Evolutionary conservation across 2,888 invertebrate species (phyloP), one percentile per base, ranked within the genome.

Genomic region (Drosophila phalerata): DNA sequence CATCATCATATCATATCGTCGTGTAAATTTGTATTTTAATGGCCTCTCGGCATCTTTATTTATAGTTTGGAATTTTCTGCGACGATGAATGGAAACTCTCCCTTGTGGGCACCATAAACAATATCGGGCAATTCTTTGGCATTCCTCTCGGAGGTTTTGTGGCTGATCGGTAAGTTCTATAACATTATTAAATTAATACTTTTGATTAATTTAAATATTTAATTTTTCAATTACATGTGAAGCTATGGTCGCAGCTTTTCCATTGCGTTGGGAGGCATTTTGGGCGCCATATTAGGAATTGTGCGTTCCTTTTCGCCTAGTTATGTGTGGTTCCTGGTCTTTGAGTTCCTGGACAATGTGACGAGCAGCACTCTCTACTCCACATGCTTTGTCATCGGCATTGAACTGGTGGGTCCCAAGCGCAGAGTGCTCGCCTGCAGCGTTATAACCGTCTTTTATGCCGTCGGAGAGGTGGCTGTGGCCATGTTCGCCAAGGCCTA

Each of bases 341-440:
- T 96, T 28, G 96, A 97, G 91, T 95, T 96, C 58, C 84, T 96
- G 3, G 96, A 96, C 88, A 95, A 96, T 0, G 91, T 94, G 1
- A 93, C 95, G 17, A 95, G 95, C 0, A 94, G 96, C 19, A 96
- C 96, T 0, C 94, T 96, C 11, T 97, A 95, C 87, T 95, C 95
- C 5, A 95, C 96, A 1, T 95, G 95, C 65, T 96, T 96, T 90
- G 95, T 97, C 80, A 81, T 93, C 2, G 96, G 96, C 94, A 93
- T 97, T 76, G 97, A 97, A 91, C 94, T 97, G 92, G 95, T 97
- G 28, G 96, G 96, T 0, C 96, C 96, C 10, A 94, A 94, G 69
- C 94, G 95, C 55, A 94, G 97, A 38, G 95, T 96, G 19, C 91
- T 96, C 40, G 95, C 95, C 5, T 96, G 96, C 69, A 94, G 96